Percentiles rank a stretch among this genome's conserved stretches.
Conservation (phyloP, 2,113 vertebrate species). For the Myiozetetes cayanensis region DNA sequence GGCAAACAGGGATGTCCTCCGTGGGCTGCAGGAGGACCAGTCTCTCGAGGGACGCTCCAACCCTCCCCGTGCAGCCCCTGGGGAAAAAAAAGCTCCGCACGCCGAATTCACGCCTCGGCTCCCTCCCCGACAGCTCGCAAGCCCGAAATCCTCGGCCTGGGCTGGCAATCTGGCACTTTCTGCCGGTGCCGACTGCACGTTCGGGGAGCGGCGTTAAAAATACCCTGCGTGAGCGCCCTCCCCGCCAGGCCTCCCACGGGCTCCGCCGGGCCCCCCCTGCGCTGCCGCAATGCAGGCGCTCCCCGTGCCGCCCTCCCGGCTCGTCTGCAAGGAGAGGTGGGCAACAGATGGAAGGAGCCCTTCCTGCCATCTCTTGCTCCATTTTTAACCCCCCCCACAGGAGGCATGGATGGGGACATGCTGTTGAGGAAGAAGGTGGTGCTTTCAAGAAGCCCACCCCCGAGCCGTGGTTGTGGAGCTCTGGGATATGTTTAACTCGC, state of each 20-base stretch:
- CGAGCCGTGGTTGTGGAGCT: not conserved
- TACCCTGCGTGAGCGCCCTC: not conserved
- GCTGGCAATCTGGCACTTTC: slow-evolving; percentile 42
- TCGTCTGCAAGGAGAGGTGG: not conserved
- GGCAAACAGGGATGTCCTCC: not conserved
- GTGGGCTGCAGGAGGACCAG: accelerated
- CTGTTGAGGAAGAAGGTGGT: slow-evolving; percentile 17
- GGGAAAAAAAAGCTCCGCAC: not conserved
- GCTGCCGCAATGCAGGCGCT: not conserved
- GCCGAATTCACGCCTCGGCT: not conserved
- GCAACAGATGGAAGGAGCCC: not conserved
- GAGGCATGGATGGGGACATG: not conserved
- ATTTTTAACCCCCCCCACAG: not conserved
- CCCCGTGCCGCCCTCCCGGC: not conserved
- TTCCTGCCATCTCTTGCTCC: not conserved
- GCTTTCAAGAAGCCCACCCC: slow-evolving; percentile 34
- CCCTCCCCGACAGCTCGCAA: not conserved
- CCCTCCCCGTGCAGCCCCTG: not conserved
- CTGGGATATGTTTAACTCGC: slow-evolving; percentile 38
- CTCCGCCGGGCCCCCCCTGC: not conserved
- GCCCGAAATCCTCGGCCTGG: not conserved
- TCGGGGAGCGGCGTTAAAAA: not conserved
- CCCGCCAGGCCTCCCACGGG: not conserved
- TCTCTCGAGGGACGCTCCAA: not conserved
- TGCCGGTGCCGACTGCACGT: not conserved